A percentile compares a stretch with the other conserved stretches of the same genome.
These are phyloP conservation scores for Acromyrmex charruanus DNA, from an alignment of 1,140 invertebrate species.

Conservation along the genomic window DNA sequence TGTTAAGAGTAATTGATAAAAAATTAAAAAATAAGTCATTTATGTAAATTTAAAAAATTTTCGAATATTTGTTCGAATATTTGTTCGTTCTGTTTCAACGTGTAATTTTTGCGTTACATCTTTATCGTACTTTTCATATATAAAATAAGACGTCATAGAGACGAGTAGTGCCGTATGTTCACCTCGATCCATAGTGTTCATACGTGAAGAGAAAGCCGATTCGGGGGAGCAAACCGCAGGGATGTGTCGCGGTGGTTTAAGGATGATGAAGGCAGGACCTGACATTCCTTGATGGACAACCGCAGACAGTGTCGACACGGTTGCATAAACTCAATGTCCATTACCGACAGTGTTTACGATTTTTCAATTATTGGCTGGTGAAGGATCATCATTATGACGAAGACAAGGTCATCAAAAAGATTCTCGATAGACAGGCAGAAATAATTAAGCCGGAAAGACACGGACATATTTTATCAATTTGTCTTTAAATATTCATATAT, in stretches of 20 bases:
- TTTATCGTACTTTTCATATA: neutral
- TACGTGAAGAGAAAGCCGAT: conserved; percentile 13
- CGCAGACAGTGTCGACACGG: conserved; percentile 73
- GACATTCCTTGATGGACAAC: conserved; percentile 47
- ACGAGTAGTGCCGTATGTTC: neutral
- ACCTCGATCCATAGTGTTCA: neutral
- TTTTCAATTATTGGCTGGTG: conserved; percentile 75
- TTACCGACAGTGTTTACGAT: conserved; percentile 75
- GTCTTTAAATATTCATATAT: neutral
- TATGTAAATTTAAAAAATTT: neutral
- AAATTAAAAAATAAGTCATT: neutral
- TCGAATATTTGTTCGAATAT: neutral
- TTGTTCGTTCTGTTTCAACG: neutral
- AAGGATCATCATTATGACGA: conserved; percentile 46
- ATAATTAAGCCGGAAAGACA: neutral
- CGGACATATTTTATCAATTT: neutral
- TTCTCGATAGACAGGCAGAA: neutral
- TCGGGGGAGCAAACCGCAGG: conserved; percentile 66
- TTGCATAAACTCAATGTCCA: conserved; percentile 72
- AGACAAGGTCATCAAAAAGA: conserved; percentile 37
- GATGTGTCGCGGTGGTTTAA: conserved; percentile 64
- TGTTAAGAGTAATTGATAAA: neutral
- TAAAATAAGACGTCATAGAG: conserved; percentile 29
- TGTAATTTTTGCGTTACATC: neutral
- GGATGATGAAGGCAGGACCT: conserved; percentile 62